These are phyloP conservation scores for Lasioglossum albipes DNA, from an alignment of 1,140 invertebrate genomes.

Conservation along the genomic window DNA sequence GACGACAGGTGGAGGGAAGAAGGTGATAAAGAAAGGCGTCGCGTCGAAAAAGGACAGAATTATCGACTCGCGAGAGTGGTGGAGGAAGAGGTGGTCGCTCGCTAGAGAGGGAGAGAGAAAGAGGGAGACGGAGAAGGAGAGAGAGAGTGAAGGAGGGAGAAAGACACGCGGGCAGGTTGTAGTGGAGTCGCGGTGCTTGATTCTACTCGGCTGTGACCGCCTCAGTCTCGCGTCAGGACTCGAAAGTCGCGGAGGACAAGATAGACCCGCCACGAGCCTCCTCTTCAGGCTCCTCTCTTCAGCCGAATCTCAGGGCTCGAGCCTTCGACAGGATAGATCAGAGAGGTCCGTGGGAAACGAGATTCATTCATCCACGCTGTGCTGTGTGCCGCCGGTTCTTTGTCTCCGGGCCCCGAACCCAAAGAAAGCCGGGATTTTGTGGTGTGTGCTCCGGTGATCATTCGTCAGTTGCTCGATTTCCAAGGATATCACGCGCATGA, in stretches of 20 bases:
- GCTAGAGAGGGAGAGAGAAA: neutral
- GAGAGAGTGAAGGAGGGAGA: neutral
- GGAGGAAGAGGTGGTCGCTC: no score
- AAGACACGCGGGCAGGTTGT: slow-evolving; percentile 11
- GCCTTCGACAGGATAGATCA: neutral
- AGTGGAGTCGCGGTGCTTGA: slow-evolving; percentile 48
- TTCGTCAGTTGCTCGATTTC: no score
- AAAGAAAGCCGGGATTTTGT: no score
- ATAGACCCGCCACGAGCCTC: neutral
- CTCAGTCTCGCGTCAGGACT: slow-evolving; percentile 73
- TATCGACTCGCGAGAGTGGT: neutral
- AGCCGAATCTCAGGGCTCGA: no score
- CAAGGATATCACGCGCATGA: no score
- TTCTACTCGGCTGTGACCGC: slow-evolving; percentile 38
- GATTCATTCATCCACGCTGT: neutral
- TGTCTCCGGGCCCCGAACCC: no score
- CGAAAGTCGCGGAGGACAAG: slow-evolving; percentile 65
- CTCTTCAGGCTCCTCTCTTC: neutral
- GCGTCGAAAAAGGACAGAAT: slow-evolving; percentile 6
- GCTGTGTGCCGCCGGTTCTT: neutral
- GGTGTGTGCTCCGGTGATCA: no score
- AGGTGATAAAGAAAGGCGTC: slow-evolving; percentile 33
- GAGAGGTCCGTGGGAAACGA: neutral
- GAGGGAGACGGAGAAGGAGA: neutral
- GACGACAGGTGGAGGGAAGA: slow-evolving; percentile 52